Percentiles rank a stretch among this genome's conserved stretches.
phyloP scores from a whole-genome alignment of 2,888 invertebrate genomes.

The Zygogramma bicolorata region DNA sequence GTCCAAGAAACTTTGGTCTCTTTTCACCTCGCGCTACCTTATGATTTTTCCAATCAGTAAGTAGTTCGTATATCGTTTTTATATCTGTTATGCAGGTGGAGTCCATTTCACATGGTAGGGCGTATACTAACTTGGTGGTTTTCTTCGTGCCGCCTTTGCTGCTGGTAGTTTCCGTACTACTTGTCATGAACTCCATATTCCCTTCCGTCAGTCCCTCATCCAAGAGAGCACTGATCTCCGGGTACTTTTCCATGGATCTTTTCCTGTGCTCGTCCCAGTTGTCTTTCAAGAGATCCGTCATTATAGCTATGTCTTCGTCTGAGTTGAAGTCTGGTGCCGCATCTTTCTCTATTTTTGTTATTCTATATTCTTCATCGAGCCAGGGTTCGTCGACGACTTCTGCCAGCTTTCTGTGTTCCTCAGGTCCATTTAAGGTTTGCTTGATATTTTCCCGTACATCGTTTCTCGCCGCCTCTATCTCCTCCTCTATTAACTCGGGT shows the following conservation, averaged over 20 bases:
- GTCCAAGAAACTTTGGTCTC: constrained; percentile 5
- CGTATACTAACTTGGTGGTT: not conserved
- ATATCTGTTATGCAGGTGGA: constrained; percentile 7
- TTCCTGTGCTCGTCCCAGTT: not conserved
- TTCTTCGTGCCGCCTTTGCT: not conserved
- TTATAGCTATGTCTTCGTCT: not conserved
- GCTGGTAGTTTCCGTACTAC: not conserved
- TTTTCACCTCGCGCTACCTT: not conserved
- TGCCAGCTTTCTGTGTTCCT: not conserved
- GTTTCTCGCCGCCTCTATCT: not conserved
- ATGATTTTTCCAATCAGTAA: not conserved
- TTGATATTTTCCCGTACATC: not conserved
- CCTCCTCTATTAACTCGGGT: not conserved
- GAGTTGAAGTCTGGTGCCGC: not conserved
- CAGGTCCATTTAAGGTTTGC: not conserved
- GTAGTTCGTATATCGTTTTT: not conserved
- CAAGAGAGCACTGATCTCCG: not conserved
- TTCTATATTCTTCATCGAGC: constrained; percentile 9
- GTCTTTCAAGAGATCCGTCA: not conserved
- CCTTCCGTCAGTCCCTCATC: constrained; percentile 8
- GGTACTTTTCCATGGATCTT: not conserved
- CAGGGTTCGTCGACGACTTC: not conserved
- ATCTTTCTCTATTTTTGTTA: not conserved
- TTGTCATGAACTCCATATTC: not conserved
- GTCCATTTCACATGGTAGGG: constrained; percentile 4